Evolutionary conservation across 2,797 vertebrate genomes (phyloP).

Genomic region (Arrhamphus sclerolepis): DNA sequence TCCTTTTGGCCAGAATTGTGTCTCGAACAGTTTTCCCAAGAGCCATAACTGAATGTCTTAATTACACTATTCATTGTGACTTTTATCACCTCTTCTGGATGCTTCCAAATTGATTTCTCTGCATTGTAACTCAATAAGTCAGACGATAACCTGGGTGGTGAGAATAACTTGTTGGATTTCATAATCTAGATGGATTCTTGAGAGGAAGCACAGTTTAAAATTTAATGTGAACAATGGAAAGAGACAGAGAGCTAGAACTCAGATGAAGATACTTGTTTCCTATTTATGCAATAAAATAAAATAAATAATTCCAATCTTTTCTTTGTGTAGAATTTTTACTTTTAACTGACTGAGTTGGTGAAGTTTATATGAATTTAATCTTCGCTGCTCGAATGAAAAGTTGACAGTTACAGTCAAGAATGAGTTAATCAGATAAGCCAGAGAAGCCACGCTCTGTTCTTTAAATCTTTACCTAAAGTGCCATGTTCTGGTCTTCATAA

Average conservation of each 20-base stretch:
- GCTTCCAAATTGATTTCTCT: constrained; percentile 57
- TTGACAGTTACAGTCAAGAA: too few relatives aligned
- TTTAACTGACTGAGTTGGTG: too few relatives aligned
- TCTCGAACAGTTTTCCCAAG: constrained; percentile 44
- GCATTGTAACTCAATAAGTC: constrained; percentile 53
- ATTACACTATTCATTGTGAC: constrained; percentile 58
- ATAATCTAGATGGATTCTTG: constrained; percentile 21
- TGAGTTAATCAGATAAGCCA: too few relatives aligned
- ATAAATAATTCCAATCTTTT: too few relatives aligned
- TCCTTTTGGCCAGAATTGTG: constrained; percentile 37
- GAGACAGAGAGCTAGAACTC: background rate
- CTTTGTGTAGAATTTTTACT: too few relatives aligned
- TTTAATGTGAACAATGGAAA: background rate
- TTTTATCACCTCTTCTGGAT: constrained; percentile 52
- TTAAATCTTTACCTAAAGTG: too few relatives aligned
- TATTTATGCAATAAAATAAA: too few relatives aligned
- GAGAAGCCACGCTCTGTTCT: too few relatives aligned
- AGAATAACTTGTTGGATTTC: constrained; percentile 15
- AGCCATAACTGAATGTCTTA: constrained; percentile 39
- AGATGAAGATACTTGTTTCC: too few relatives aligned
- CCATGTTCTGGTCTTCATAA: too few relatives aligned
- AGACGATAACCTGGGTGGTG: background rate
- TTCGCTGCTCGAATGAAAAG: too few relatives aligned
- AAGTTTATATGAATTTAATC: too few relatives aligned
- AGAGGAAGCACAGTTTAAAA: constrained; percentile 2